Evolutionary conservation across 2,888 invertebrate genomes (phyloP).

Genomic region (Andrena dorsata): DNA sequence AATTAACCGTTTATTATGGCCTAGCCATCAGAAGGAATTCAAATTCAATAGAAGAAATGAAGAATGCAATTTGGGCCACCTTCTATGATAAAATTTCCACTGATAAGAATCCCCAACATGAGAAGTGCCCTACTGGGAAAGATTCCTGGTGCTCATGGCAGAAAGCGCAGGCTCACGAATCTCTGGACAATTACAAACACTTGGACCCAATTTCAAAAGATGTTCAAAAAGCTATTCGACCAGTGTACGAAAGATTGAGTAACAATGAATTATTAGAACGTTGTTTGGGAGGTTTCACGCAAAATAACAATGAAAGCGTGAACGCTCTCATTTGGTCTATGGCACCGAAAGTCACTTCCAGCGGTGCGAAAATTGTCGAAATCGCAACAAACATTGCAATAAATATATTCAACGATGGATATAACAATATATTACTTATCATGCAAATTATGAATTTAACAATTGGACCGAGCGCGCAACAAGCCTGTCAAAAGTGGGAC

Average conservation of each 20-base stretch:
- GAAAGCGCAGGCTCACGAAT: constrained; percentile 39
- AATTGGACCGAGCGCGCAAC: too few species aligned
- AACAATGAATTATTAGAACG: constrained; percentile 47
- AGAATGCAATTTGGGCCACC: constrained; percentile 58
- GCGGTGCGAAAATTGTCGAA: constrained; percentile 48
- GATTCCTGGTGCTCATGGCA: constrained; percentile 63
- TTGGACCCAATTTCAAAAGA: constrained; percentile 5
- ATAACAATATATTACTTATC: not conserved
- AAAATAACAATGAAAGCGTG: constrained; percentile 56
- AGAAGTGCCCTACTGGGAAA: constrained; percentile 38
- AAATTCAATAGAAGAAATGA: constrained; percentile 53
- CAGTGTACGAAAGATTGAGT: constrained; percentile 57
- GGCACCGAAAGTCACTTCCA: constrained; percentile 51
- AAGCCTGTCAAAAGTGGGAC: constrained; percentile 6
- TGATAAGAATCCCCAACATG: too few species aligned
- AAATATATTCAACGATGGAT: constrained; percentile 4
- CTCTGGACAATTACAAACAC: constrained; percentile 41
- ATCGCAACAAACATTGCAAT: constrained; percentile 50
- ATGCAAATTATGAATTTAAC: constrained; percentile 2
- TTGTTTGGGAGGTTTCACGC: constrained; percentile 59
- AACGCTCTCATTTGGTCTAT: constrained; percentile 38
- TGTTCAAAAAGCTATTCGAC: constrained; percentile 62
- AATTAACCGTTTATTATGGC: constrained; percentile 59
- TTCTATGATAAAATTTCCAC: constrained; percentile 57
- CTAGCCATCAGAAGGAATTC: constrained; percentile 53